Evolutionary conservation across 2,113 vertebrate genomes (phyloP).

Genomic region (Sterrhoptilus dennistouni): DNA sequence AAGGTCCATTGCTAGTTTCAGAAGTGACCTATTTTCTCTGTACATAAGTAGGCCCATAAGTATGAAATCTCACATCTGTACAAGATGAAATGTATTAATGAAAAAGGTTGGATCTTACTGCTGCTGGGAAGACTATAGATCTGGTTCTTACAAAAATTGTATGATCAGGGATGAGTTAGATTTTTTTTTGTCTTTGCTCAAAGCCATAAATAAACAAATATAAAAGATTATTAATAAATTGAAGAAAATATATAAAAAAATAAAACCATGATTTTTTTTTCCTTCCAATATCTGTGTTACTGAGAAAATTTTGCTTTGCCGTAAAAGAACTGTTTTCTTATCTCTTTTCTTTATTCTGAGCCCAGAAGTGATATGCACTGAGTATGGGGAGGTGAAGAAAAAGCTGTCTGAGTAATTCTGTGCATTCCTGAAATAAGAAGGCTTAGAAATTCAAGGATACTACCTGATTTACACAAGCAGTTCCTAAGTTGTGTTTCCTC

Average conservation of each 20-base stretch:
- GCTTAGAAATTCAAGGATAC: background rate
- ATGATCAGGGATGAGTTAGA: constrained; percentile 76
- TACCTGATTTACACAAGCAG: background rate
- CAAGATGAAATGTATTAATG: constrained; percentile 78
- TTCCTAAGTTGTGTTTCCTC: background rate
- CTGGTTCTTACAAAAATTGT: constrained; percentile 75
- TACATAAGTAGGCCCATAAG: constrained; percentile 74
- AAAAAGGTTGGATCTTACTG: constrained; percentile 71
- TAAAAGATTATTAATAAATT: constrained; percentile 82
- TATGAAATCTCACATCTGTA: constrained; percentile 75
- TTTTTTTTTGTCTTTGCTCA: constrained; percentile 82
- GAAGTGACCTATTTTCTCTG: constrained; percentile 77
- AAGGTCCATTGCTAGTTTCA: constrained; percentile 72
- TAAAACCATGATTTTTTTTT: constrained; percentile 70
- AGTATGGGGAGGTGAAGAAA: background rate
- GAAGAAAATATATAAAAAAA: constrained; percentile 72
- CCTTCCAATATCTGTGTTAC: constrained; percentile 25
- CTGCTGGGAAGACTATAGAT: constrained; percentile 70
- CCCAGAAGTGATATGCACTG: background rate
- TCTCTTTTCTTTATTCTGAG: background rate
- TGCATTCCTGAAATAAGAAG: background rate
- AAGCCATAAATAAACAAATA: constrained; percentile 83
- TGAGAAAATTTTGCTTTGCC: constrained; percentile 9
- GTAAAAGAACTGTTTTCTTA: background rate
- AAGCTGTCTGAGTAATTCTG: background rate